A percentile compares a stretch with the other conserved stretches of the same genome.
Evolutionary conservation across 1,140 invertebrate genomes (phyloP).

Genomic region (Pogonus chalceus): DNA sequence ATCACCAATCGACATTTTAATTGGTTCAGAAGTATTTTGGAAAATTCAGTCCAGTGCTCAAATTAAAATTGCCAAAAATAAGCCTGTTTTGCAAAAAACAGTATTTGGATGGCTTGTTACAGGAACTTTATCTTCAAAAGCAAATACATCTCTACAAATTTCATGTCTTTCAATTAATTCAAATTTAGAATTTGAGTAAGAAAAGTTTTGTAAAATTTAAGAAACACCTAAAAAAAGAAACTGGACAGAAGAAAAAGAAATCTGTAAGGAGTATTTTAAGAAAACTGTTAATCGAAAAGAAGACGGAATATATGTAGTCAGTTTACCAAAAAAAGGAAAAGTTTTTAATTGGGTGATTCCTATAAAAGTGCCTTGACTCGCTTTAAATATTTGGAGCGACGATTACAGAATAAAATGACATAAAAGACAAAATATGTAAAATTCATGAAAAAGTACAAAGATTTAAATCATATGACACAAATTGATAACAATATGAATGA

Average conservation of each 20-base stretch:
- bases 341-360: neutral
- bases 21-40: conserved; percentile 26
- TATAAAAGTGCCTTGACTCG: neutral
- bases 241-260: neutral
- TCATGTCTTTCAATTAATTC: neutral
- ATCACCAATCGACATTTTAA: conserved; percentile 21
- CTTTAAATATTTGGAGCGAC: neutral
- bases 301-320: neutral
- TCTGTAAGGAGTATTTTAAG: neutral
- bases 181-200: neutral
- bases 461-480: neutral
- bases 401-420: neutral
- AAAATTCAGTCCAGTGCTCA: too few relatives aligned
- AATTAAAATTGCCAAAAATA: neutral
- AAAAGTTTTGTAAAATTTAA: neutral
- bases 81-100: neutral
- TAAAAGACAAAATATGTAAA: neutral
- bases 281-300: neutral
- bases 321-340: neutral
- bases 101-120: neutral
- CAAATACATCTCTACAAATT: neutral
- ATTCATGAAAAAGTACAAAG: neutral
- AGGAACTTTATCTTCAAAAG: neutral
- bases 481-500: neutral
- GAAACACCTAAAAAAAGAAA: neutral